Base-by-base conservation (phyloP, 2,888 invertebrate genomes). In the Ashinkailepas kermadecensis region DNA sequence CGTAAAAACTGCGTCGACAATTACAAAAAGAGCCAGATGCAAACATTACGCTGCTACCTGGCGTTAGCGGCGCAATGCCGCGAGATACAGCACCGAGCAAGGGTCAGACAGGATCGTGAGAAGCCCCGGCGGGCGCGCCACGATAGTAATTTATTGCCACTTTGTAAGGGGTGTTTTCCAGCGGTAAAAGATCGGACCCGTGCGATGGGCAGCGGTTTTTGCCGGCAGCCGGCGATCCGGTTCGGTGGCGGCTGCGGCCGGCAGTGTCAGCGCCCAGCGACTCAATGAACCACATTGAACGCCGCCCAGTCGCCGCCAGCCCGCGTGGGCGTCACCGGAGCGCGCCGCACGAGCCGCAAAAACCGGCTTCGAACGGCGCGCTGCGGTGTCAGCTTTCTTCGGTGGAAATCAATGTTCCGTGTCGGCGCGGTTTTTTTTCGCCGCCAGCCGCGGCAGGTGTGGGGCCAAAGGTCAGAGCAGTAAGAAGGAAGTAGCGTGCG, bases 1-100 rank as follows among this genome's bases (percentile, higher is more conserved):
- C 65, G 65, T 65, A 65, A 65, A 65, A 65, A 65, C 65, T 10
- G 23, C 65, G 65, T 9, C n/a, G 15, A 65, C 65, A 65, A 65
- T 65, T 65, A 65, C 23, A 65, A 65, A 65, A 65, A 65, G n/a
- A 23, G 65, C 23, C 65, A n/a, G 65, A 65, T 65, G 23, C 65
- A 65, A 65, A 65, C 65, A 65, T 23, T 65, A 65, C 15, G n/a
- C 65, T n/a, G 65, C 65, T 65, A 65, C 65, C 65, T 65, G 65
- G n/a, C 23, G 64, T 64, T 64, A 64, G 65, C 65, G 2, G n/a
- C 9, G n/a, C 64, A 15, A 23, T 7, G 9, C n/a, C 9, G n/a
- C n/a, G 65, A 23, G 65, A 10, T n/a, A n/a, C 65, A 12, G 65
- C 65, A 23, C 65, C n/a, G 8, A 23, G 15, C 65, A 39, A 23